These are phyloP conservation scores for Cavia porcellus DNA, from an alignment of 2,113 vertebrate genomes.

Conservation along the genomic window DNA sequence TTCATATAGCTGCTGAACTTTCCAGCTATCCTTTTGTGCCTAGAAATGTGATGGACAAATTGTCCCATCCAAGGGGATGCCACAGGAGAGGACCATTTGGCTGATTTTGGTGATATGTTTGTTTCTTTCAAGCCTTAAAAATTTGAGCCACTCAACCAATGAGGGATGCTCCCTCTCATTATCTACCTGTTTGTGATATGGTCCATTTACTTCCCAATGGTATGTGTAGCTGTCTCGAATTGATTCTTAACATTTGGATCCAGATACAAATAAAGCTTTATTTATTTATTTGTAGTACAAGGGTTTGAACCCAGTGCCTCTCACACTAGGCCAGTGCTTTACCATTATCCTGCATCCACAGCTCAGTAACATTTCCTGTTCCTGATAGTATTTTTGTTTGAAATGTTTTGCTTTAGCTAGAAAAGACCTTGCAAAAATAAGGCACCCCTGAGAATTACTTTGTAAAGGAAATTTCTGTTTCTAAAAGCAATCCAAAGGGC, in stretches of 20 bases:
- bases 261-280: background rate
- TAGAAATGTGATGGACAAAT: background rate
- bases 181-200: background rate
- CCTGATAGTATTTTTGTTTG: background rate
- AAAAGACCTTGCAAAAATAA: background rate
- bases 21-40: background rate
- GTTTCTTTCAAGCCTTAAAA: background rate
- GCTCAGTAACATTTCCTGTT: background rate
- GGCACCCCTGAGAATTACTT: background rate
- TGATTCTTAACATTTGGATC: background rate
- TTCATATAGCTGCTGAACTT: background rate
- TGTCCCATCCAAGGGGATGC: no score
- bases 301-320: background rate
- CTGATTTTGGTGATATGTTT: background rate
- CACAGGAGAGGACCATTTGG: background rate
- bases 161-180: no score
- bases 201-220: background rate
- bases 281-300: background rate
- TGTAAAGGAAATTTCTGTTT: constrained; percentile 43
- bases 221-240: background rate
- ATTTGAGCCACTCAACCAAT: background rate
- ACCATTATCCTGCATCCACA: background rate
- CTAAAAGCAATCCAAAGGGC: background rate
- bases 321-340: background rate
- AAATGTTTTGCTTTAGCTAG: background rate